Evolutionary conservation across 2,888 invertebrate genomes (phyloP).

Genomic region (Enoplolaimus lenunculus): DNA sequence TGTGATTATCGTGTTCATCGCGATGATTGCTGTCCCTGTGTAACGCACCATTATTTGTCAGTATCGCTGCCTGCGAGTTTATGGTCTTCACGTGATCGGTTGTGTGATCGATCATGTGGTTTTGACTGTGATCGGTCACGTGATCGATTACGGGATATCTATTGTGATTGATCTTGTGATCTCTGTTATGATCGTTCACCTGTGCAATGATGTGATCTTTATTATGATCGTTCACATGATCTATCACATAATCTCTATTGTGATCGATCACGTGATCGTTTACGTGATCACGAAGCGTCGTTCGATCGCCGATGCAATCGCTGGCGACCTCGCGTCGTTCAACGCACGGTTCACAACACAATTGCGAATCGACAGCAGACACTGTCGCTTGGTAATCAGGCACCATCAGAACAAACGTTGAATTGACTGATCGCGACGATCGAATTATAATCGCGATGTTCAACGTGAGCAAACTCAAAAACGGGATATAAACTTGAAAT

Average conservation of each 20-base stretch:
- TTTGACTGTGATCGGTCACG: neutral
- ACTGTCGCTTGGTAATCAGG: too few species aligned
- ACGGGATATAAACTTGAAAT: conserved; percentile 31
- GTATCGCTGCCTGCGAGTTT: too few species aligned
- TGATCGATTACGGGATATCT: neutral
- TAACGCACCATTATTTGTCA: too few species aligned
- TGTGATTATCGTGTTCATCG: neutral
- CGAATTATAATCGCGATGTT: conserved; percentile 26
- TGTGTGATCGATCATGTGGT: neutral
- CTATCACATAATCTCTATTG: too few species aligned
- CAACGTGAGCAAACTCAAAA: conserved; percentile 28
- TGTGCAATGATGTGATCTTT: neutral
- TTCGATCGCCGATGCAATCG: neutral
- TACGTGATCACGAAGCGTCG: neutral
- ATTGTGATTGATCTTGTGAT: neutral
- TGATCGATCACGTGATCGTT: too few species aligned
- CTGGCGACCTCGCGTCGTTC: neutral
- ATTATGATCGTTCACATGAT: neutral
- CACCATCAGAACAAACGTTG: neutral
- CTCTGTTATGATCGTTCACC: too few species aligned
- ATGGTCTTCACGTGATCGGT: too few species aligned
- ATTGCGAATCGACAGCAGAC: too few species aligned
- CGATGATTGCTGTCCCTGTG: too few species aligned
- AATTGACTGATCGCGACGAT: neutral
- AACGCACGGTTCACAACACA: too few species aligned